Evolutionary conservation across 1,140 invertebrate genomes (phyloP), one percentile per base, ranked within the genome.

Genomic region (Apis cerana): DNA sequence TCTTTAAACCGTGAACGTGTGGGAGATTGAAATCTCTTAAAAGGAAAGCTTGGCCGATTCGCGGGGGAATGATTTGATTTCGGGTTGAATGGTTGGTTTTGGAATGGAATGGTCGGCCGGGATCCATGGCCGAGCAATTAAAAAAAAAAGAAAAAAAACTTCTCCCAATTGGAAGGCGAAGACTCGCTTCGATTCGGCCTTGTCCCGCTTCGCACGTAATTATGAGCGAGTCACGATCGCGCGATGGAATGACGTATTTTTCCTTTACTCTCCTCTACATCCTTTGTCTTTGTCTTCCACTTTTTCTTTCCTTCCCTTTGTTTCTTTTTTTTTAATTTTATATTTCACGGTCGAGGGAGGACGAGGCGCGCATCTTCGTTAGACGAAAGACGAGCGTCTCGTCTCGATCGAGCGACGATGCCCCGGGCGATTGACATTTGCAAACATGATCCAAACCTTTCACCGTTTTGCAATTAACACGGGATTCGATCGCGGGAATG

Each of bases 201-300:
- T 88, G 87, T 89, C 84, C 86, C 64, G 80, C 62, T 88, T 88
- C 87, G 78, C 77, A 78, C 69, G 56, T 81, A 78, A 74, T 76
- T 81, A 74, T 23, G 48, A 74, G 19, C 72, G 27, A 67, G 54
- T 82, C 69, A 71, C 58, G 58, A 48, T 11, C 64, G 11, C 61
- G 75, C 54, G 17, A 74, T 59, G 84, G 11, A 58, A 84, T 80
- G 54, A 75, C 61, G 74, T 72, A 33, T 52, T 77, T 77, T 69
- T 59, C 33, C 59, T 33, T 19, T 27, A 50, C 21, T 19, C 27
- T 71, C 50, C 17, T 72, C 33, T 43, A 5, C 4, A 43, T 43
- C 33, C 33, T 43, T 43, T 43, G 33, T 5, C 33, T 7, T 43
- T 7, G 10, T 8, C n/a, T 33, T 54, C 15, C 19, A 1, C n/a